Evolutionary conservation across 2,888 invertebrate genomes (phyloP).

Genomic region (Drosophila multiciliata): DNA sequence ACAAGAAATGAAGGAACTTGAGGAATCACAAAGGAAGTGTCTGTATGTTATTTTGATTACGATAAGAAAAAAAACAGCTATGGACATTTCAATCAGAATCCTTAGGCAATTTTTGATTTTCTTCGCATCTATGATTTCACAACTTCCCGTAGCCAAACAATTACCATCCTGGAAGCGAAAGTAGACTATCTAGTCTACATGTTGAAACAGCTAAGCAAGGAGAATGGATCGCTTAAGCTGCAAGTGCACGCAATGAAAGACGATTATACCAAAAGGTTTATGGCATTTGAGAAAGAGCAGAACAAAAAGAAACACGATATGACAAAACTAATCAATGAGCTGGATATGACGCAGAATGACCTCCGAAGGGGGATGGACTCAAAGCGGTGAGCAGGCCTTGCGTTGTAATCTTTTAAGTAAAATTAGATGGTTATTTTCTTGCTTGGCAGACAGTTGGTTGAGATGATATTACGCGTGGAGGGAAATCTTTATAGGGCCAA

Average conservation of each 20-base stretch:
- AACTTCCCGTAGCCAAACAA: constrained; percentile 73
- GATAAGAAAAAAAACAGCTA: not conserved
- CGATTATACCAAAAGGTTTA: constrained; percentile 87
- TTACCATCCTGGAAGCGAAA: constrained; percentile 74
- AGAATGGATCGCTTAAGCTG: constrained; percentile 86
- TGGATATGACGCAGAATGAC: constrained; percentile 85
- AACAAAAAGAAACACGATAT: constrained; percentile 85
- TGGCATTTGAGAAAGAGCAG: constrained; percentile 88
- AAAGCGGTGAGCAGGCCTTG: constrained; percentile 66
- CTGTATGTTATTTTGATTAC: constrained; percentile 65
- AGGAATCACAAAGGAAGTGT: constrained; percentile 78
- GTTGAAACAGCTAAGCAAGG: constrained; percentile 85
- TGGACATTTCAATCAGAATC: not conserved
- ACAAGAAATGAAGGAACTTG: constrained; percentile 70
- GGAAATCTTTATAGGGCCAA: constrained; percentile 83
- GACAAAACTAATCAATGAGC: constrained; percentile 82
- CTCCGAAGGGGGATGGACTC: constrained; percentile 79
- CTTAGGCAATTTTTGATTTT: not conserved
- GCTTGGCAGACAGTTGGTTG: constrained; percentile 72
- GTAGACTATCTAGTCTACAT: constrained; percentile 75
- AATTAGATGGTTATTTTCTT: not conserved
- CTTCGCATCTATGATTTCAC: not conserved
- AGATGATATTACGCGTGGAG: constrained; percentile 79
- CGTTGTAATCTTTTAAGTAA: not conserved
- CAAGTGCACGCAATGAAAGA: constrained; percentile 87